Base-by-base conservation (phyloP, 2,797 vertebrate species). In the Acanthopagrus latus region DNA sequence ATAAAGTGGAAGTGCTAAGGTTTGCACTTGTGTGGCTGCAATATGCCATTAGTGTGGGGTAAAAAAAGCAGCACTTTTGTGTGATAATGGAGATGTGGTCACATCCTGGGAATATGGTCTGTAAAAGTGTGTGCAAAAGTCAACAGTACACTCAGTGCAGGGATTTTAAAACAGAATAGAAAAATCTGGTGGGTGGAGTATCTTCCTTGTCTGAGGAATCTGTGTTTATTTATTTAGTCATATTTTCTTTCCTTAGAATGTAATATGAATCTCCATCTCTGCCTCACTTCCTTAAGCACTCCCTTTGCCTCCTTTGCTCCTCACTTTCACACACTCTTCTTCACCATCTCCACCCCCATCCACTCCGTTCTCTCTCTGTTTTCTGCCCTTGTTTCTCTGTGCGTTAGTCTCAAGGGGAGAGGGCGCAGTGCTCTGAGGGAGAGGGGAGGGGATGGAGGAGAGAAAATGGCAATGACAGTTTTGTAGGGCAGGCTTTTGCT, bases 341-440 rank as follows among this genome's bases (percentile, higher is more conserved):
- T 64, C 58, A 11, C 41, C 52, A 38, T 63, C 68, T 68, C 81
- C 66, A 10, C 70, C 60, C 11, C 56, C 66, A 60, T 60, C 48
- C 50, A 11, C 25, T 62, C 50, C 12, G 29, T 23, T 68, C 64
- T 74, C 74, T 82, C 79, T 74, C 44, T 41, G 9, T 76, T 86
- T 80, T 86, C 80, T 85, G 90, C 80, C 92, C 91, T 92, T 60
- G 64, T 93, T 93, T 92, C 88, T 84, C 56, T 0, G 29, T 85
- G 86, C 52, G 46, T 21, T 51, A 13, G 67, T 89, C 91, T 80
- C 70, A 1, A 58, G 84, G 82, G 89, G 76, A 71, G 72, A 51
- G 47, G 52, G 43, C 65, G 20, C 76, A 63, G 81, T 59, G 84
- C 88, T 84, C 82, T 0, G 70, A 84, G 70, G 71, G 78, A 71